Conservation (phyloP, 2,888 invertebrate genomes). For the Zygogramma bicolorata region DNA sequence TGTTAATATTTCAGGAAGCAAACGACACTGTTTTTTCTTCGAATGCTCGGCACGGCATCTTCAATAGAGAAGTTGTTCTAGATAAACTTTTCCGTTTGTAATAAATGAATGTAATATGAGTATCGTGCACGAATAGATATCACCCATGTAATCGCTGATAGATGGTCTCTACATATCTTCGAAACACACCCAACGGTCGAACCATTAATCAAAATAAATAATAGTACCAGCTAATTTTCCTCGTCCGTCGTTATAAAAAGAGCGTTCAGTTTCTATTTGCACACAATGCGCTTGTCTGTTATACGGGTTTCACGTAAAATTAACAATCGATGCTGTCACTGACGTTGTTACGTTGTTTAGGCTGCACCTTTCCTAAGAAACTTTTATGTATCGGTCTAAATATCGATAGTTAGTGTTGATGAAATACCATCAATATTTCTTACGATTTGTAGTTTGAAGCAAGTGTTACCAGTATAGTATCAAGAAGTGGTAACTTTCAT, state of each 20-base stretch:
- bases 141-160: neutral
- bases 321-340: slow-evolving; percentile 21
- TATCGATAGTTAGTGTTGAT: neutral
- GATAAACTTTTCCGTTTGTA: no score
- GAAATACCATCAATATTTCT: no score
- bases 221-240: slow-evolving; percentile 3
- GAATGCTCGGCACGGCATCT: no score
- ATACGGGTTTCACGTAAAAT: slow-evolving; percentile 23
- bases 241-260: neutral
- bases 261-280: slow-evolving; percentile 14
- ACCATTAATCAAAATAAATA: slow-evolving; percentile 16
- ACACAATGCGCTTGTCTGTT: slow-evolving; percentile 26
- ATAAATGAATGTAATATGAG: neutral
- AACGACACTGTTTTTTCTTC: no score
- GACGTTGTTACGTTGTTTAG: slow-evolving; percentile 13
- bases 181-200: neutral
- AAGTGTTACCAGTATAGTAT: no score
- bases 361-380: slow-evolving; percentile 21
- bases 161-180: neutral
- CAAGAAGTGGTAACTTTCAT: no score
- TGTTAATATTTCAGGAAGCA: no score
- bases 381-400: neutral
- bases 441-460: no score
- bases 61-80: no score
- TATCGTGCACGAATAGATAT: no score